Evolutionary conservation across 2,797 vertebrate genomes (phyloP), one percentile per base, ranked within the genome.

Genomic region (Tapirus indicus): DNA sequence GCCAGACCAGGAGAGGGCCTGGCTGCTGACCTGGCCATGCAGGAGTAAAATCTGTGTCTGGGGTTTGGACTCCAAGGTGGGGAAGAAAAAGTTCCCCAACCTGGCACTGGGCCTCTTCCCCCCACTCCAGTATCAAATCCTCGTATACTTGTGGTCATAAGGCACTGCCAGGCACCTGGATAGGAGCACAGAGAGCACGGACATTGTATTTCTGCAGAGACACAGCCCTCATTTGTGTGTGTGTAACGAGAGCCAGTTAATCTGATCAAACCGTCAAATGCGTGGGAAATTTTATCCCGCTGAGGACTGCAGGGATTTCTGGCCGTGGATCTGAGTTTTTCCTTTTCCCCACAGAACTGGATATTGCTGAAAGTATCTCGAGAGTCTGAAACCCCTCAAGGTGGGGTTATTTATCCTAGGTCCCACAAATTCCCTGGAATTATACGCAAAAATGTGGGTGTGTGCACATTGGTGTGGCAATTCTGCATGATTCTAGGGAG

Each of bases 241-340:
- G 41, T 38, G 56, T 91, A 95, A 96, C 1, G 16, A 56, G 90
- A 97, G 87, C 89, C 64, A 6, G 83, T 54, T 88, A 97, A 96
- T 96, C 83, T 96, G 86, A 97, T 94, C 79, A n/a, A 87, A 88
- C 0, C 5, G 75, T 69, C 69, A 80, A 23, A 66, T 0, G 3
- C 20, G 74, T 56, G 56, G 75, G 88, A 89, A 91, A 96, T 75
- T 78, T 77, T 77, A 96, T 85, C 75, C 79, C 0, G 1, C 74
- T 35, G 13, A 72, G 87, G 89, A 79, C 11, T 11, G 47, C 25
- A 74, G 74, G 69, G 88, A 84, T 72, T 83, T 75, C 85, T 92
- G 64, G 77, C 54, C 68, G 11, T 12, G 14, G n/a, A 38, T 38
- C 13, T 44, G 80, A 72, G 32, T 58, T 75, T 62, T 56, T 74